Evolutionary conservation across 2,797 vertebrate genomes (phyloP).

Genomic region (Muraenolepis orangiensis): DNA sequence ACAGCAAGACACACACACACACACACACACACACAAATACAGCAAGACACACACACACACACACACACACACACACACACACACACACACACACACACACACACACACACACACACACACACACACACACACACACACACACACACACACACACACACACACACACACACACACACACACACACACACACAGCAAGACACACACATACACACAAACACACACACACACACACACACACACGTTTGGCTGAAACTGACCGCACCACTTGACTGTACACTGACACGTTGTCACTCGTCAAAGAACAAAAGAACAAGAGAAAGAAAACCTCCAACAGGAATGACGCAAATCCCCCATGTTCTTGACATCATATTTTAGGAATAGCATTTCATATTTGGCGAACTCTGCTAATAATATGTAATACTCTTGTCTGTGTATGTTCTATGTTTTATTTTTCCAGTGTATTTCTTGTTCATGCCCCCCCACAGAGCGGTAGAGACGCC

Average conservation of each 20-base stretch:
- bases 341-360: not conserved
- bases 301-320: not conserved
- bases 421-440: not conserved
- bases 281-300: constrained; percentile 41
- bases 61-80: too few relatives aligned
- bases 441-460: not conserved
- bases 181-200: too few relatives aligned
- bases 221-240: too few relatives aligned
- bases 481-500: not conserved
- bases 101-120: too few relatives aligned
- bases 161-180: too few relatives aligned
- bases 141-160: too few relatives aligned
- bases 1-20: too few relatives aligned
- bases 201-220: too few relatives aligned
- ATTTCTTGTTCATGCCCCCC: not conserved
- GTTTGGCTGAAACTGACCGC: constrained; percentile 51
- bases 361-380: not conserved
- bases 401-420: not conserved
- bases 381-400: not conserved
- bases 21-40: too few relatives aligned
- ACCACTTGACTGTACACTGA: constrained; percentile 34
- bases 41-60: too few relatives aligned
- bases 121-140: too few relatives aligned
- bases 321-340: not conserved
- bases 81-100: too few relatives aligned